phyloP scores from a whole-genome alignment of 2,797 vertebrate genomes.

The Aphelocoma californica region DNA sequence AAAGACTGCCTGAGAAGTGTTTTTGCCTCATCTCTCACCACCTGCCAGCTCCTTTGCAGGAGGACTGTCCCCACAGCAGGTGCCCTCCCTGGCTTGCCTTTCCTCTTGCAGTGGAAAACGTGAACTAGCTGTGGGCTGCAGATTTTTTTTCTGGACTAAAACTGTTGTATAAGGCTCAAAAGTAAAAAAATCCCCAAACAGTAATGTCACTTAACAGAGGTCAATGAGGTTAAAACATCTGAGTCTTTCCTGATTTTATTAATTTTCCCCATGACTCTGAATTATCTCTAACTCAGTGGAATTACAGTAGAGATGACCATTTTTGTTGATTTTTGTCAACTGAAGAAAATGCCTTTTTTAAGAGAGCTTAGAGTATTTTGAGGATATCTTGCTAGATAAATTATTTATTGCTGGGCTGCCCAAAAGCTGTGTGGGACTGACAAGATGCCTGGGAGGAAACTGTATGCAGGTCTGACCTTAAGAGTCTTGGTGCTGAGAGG shows the following conservation, averaged over 20 bases:
- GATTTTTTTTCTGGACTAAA: background rate
- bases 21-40: background rate
- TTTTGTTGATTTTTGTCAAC: background rate
- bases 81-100: background rate
- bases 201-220: rapidly evolving
- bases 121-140: background rate
- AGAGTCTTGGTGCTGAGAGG: background rate
- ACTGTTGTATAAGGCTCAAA: background rate
- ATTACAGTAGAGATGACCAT: rapidly evolving
- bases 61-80: background rate
- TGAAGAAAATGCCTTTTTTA: background rate
- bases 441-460: background rate
- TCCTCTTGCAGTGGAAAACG: background rate
- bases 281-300: background rate
- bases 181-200: background rate
- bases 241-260: background rate
- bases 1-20: background rate
- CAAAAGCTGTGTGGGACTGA: background rate
- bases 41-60: background rate
- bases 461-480: background rate
- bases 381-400: background rate
- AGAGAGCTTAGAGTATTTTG: background rate
- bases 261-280: background rate
- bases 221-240: background rate
- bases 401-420: background rate